Conservation (phyloP, 2,888 invertebrate species). For the Rhingia rostrata region DNA sequence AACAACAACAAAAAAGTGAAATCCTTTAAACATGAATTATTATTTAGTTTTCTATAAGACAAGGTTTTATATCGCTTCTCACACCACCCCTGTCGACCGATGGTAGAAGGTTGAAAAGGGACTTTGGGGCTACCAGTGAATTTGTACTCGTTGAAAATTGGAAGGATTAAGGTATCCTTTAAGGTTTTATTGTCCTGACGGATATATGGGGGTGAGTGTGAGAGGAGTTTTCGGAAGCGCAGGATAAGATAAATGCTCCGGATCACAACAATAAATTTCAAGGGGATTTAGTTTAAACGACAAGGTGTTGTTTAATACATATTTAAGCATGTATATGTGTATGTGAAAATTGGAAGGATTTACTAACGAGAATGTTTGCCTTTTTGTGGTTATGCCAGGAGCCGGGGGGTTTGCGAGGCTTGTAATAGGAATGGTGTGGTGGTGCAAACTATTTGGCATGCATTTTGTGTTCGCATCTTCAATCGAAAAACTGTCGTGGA, state of each 20-base stretch:
- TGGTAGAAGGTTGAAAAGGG: neutral
- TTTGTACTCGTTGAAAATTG: conserved; percentile 39
- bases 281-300: conserved; percentile 58
- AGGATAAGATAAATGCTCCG: conserved; percentile 53
- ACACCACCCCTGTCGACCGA: too few relatives aligned
- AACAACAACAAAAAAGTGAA: neutral
- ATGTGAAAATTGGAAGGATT: conserved; percentile 61
- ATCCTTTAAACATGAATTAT: conserved; percentile 23
- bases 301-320: conserved; percentile 33
- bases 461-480: neutral
- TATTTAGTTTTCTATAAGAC: conserved; percentile 40
- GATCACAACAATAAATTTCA: conserved; percentile 53
- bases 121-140: conserved; percentile 31
- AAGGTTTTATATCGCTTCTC: conserved; percentile 1
- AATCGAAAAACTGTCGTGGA: neutral
- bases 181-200: conserved; percentile 28
- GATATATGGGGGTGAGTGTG: neutral
- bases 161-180: conserved; percentile 44
- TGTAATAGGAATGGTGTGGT: neutral
- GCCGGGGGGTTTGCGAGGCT: neutral
- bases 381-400: conserved; percentile 19
- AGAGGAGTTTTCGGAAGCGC: conserved; percentile 26
- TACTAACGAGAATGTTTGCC: conserved; percentile 30
- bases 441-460: neutral
- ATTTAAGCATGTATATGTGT: conserved; percentile 31